Conservation (phyloP, 2,888 invertebrate genomes). For the Tenthredo notha region DNA sequence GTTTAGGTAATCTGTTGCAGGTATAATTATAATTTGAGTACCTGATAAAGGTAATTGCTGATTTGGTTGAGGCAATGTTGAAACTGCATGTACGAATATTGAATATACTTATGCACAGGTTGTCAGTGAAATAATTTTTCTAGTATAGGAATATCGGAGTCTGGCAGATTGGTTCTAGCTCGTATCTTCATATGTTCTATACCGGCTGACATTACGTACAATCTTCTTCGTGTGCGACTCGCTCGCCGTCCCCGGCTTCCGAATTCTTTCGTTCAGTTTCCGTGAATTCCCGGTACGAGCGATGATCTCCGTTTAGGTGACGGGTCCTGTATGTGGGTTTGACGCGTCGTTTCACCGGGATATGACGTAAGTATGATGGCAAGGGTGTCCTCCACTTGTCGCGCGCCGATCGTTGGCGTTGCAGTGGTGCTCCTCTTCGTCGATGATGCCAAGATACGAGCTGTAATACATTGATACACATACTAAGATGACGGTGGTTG, state of each 20-base stretch:
- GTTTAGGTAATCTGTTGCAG: neutral
- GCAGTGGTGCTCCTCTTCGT: neutral
- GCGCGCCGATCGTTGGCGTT: neutral
- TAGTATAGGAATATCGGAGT: neutral
- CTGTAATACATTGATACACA: neutral
- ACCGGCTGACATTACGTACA: neutral
- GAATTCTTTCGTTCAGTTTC: neutral
- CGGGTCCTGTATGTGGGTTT: neutral
- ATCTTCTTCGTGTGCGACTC: neutral
- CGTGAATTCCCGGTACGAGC: neutral
- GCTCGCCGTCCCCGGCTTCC: neutral
- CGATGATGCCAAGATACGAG: neutral
- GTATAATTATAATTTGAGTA: neutral
- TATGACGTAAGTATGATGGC: neutral
- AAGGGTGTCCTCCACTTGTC: neutral
- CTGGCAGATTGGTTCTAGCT: neutral
- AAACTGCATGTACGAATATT: neutral
- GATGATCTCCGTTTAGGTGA: too few relatives aligned
- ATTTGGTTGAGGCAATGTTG: neutral
- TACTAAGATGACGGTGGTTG: neutral
- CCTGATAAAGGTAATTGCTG: neutral
- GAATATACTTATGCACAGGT: neutral
- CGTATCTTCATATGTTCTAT: neutral
- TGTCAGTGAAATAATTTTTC: neutral
- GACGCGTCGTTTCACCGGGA: neutral